These are phyloP conservation scores for Zaprionus nigranus DNA, from an alignment of 1,140 invertebrate species.

Conservation along the genomic window DNA sequence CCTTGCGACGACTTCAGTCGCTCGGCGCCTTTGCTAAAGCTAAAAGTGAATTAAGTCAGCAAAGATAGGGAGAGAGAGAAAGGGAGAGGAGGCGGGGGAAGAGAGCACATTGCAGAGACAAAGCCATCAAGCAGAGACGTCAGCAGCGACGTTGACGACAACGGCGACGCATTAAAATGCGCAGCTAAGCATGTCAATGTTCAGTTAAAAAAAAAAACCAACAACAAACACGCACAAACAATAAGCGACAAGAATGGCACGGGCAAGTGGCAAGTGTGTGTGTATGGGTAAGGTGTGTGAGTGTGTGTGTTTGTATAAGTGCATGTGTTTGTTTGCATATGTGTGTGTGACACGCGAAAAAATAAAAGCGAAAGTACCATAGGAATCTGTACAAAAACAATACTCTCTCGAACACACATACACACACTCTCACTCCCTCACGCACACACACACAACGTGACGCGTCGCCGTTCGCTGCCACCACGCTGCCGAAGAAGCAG, in stretches of 20 bases:
- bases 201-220: constrained; percentile 35
- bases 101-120: constrained; percentile 20
- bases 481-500: constrained; percentile 21
- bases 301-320: not conserved
- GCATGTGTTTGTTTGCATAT: not conserved
- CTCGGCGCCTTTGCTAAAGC: not conserved
- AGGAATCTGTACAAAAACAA: constrained; percentile 68
- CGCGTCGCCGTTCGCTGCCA: no score
- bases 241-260: constrained; percentile 10
- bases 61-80: not conserved
- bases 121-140: constrained; percentile 28
- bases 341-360: constrained; percentile 16
- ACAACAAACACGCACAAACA: constrained; percentile 1
- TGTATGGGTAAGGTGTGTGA: no score
- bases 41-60: constrained; percentile 46
- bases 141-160: constrained; percentile 11
- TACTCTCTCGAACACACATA: constrained; percentile 12
- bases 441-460: constrained; percentile 43
- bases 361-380: constrained; percentile 77
- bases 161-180: constrained; percentile 67
- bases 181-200: constrained; percentile 77
- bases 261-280: not conserved
- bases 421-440: no score
- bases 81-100: not conserved
- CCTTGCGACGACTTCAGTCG: not conserved